Evolutionary conservation across 2,797 vertebrate species (phyloP).

Genomic region (Taenioides sp.): DNA sequence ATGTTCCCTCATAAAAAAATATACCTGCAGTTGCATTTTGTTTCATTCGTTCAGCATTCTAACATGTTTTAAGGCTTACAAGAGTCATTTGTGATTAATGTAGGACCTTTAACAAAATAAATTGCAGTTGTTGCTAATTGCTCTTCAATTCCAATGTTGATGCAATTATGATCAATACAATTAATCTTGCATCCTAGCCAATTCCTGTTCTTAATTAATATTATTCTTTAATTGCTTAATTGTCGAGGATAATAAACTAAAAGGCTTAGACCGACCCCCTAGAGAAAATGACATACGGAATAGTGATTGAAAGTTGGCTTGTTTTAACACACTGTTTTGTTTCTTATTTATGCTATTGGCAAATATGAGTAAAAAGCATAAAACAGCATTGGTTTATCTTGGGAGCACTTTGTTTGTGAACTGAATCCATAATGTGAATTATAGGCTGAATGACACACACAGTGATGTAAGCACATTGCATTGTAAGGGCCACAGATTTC

Average conservation of each 20-base stretch:
- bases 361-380: slow-evolving; percentile 49
- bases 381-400: slow-evolving; percentile 40
- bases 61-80: too few species aligned
- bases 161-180: not conserved
- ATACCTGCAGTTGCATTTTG: too few species aligned
- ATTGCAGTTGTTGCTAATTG: not conserved
- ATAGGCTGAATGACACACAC: slow-evolving; percentile 47
- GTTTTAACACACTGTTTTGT: slow-evolving; percentile 33
- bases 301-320: slow-evolving; percentile 38
- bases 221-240: not conserved
- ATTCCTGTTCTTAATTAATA: not conserved
- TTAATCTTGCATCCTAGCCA: not conserved
- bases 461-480: slow-evolving; percentile 58
- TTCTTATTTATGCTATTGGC: slow-evolving; percentile 48
- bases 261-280: not conserved
- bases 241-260: not conserved
- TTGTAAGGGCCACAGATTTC: slow-evolving; percentile 41
- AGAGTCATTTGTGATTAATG: too few species aligned
- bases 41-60: too few species aligned
- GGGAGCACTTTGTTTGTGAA: slow-evolving; percentile 39
- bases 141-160: not conserved
- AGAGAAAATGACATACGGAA: slow-evolving; percentile 34
- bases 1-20: too few species aligned
- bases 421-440: slow-evolving; percentile 58
- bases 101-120: too few species aligned